Percentiles rank a stretch among this genome's conserved stretches.
phyloP scores from a whole-genome alignment of 1,140 invertebrate genomes.

The Myzus persicae region DNA sequence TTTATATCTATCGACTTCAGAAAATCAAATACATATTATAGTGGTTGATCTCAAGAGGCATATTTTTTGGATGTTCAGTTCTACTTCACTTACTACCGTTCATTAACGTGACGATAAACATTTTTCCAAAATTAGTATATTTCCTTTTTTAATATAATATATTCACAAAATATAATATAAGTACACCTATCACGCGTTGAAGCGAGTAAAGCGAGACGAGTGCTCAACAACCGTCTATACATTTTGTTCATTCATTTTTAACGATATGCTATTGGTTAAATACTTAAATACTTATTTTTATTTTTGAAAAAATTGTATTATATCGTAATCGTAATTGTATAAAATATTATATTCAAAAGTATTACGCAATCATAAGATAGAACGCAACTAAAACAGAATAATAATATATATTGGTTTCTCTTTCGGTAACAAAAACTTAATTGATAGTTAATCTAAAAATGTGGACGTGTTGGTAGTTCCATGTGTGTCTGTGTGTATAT shows the following conservation, averaged over 20 bases:
- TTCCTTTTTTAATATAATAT: too few species aligned
- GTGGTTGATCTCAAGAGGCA: not conserved
- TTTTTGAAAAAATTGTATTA: not conserved
- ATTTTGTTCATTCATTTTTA: too few species aligned
- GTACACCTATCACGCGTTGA: too few species aligned
- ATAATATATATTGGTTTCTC: not conserved
- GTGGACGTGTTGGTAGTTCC: not conserved
- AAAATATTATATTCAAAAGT: not conserved
- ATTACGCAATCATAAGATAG: not conserved
- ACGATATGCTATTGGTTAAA: too few species aligned
- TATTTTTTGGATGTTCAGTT: not conserved
- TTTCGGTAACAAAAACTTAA: not conserved
- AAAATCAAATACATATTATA: not conserved
- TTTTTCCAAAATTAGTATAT: not conserved
- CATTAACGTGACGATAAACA: not conserved
- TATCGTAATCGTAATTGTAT: not conserved
- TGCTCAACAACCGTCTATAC: too few species aligned
- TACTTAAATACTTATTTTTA: not conserved
- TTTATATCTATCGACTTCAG: not conserved
- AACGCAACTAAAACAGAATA: not conserved
- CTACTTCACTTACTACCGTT: not conserved
- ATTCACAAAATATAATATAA: too few species aligned
- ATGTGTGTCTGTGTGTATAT: not conserved
- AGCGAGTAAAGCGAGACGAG: too few species aligned
- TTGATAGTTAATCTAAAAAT: slow-evolving; percentile 13